Conservation (phyloP, 2,888 invertebrate species). For the Hirtodrosophila confusa region DNA sequence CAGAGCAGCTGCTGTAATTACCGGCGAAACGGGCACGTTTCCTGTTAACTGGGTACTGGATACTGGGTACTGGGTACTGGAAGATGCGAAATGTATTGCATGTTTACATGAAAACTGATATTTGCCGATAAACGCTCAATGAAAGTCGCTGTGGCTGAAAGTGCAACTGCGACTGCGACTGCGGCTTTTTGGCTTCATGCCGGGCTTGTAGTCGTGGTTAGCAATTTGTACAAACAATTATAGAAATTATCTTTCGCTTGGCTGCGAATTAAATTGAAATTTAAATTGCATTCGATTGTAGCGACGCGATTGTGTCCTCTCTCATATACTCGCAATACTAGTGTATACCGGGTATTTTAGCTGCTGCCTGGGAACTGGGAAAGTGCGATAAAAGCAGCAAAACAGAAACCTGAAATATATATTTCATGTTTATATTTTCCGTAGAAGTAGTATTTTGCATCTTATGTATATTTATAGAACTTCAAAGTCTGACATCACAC, state of each 20-base stretch:
- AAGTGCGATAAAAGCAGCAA: conserved; percentile 36
- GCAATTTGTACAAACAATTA: conserved; percentile 78
- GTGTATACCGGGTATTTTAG: no score
- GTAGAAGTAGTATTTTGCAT: conserved; percentile 4
- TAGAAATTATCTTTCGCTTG: conserved; percentile 78
- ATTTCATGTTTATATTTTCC: conserved; percentile 28
- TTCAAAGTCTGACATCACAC: conserved; percentile 71
- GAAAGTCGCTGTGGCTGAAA: conserved; percentile 63
- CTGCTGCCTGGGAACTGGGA: conserved; percentile 33
- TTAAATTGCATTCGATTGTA: conserved; percentile 75
- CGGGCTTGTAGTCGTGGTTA: conserved; percentile 66
- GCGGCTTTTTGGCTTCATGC: conserved; percentile 36
- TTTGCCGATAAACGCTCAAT: conserved; percentile 78
- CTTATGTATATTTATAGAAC: conserved; percentile 63
- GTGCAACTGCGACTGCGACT: conserved; percentile 34
- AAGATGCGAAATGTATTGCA: conserved; percentile 77
- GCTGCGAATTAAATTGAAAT: conserved; percentile 79
- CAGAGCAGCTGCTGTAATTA: conserved; percentile 69
- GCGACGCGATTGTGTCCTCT: conserved; percentile 50
- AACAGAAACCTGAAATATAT: conserved; percentile 45
- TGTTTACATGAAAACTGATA: conserved; percentile 80
- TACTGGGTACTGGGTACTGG: conserved; percentile 15
- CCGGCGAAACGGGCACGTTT: conserved; percentile 53
- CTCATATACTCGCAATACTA: conserved; percentile 33
- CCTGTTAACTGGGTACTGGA: conserved; percentile 11